Conservation (phyloP, 1,140 invertebrate species). For the Rhizoglyphus robini region DNA sequence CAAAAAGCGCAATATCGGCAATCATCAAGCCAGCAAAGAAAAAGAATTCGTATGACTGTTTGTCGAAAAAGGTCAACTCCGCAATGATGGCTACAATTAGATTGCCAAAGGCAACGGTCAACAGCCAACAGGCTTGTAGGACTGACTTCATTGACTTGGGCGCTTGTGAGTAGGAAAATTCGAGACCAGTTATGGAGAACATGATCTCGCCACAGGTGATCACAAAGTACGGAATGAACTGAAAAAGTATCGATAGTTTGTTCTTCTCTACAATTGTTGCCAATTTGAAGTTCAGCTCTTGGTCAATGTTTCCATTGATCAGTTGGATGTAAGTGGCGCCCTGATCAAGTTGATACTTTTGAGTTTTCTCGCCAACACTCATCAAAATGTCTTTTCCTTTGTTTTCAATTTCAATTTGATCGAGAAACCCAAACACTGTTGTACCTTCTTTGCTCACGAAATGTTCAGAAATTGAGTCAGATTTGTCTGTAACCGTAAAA, state of each 20-base stretch:
- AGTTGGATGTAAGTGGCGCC: background rate
- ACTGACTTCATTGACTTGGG: no score
- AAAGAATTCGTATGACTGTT: conserved; percentile 58
- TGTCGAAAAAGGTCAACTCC: conserved; percentile 46
- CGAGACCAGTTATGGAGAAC: conserved; percentile 77
- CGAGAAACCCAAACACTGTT: background rate
- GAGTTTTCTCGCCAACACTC: background rate
- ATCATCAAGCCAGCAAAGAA: conserved; percentile 80
- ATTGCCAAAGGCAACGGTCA: conserved; percentile 81
- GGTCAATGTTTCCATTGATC: background rate
- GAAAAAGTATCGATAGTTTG: background rate
- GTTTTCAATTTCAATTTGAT: background rate
- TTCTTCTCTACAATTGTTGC: background rate
- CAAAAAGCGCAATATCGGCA: conserved; percentile 73
- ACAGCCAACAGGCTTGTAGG: conserved; percentile 74
- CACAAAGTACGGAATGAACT: conserved; percentile 65
- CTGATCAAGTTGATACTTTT: background rate
- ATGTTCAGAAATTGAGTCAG: background rate
- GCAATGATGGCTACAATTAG: conserved; percentile 74
- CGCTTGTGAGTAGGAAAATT: conserved; percentile 75
- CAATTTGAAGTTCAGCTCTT: background rate
- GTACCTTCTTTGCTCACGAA: background rate
- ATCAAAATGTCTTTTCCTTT: conserved; percentile 1
- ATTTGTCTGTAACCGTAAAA: background rate
- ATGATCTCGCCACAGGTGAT: conserved; percentile 71